Conservation (phyloP, 2,797 vertebrate genomes). For the Orestias chungarensis region DNA sequence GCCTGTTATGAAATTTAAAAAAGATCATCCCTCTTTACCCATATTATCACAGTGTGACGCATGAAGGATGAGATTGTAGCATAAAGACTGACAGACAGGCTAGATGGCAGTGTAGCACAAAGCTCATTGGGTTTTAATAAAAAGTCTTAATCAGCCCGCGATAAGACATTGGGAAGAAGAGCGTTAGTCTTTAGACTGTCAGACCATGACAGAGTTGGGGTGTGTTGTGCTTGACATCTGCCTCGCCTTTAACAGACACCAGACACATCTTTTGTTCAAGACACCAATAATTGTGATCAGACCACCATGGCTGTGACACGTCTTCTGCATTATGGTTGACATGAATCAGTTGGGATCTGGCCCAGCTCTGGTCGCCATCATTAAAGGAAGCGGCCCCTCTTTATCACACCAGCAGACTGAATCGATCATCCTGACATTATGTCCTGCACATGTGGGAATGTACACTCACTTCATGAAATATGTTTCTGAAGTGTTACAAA, state of each 20-base stretch:
- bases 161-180: conserved; percentile 37
- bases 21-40: not conserved
- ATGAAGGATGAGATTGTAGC: not conserved
- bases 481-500: conserved; percentile 18
- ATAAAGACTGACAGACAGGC: not conserved
- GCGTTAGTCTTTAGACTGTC: conserved; percentile 34
- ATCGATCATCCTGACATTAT: not conserved
- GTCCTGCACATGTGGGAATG: conserved; percentile 11
- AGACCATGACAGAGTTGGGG: conserved; percentile 6
- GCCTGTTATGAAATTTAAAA: not conserved
- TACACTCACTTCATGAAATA: conserved; percentile 44
- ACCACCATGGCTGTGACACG: conserved; percentile 57
- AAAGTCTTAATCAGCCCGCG: conserved; percentile 23
- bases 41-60: not conserved
- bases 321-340: conserved; percentile 60
- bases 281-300: conserved; percentile 62
- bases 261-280: conserved; percentile 62
- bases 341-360: conserved; percentile 41
- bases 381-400: conserved; percentile 31
- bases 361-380: conserved; percentile 5
- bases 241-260: conserved; percentile 62
- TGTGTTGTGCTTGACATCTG: conserved; percentile 54
- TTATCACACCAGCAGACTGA: not conserved
- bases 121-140: conserved; percentile 14
- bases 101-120: not conserved